Conservation (phyloP, 92 coral and sea anemone species). For the Zoanthus solanderi region DNA sequence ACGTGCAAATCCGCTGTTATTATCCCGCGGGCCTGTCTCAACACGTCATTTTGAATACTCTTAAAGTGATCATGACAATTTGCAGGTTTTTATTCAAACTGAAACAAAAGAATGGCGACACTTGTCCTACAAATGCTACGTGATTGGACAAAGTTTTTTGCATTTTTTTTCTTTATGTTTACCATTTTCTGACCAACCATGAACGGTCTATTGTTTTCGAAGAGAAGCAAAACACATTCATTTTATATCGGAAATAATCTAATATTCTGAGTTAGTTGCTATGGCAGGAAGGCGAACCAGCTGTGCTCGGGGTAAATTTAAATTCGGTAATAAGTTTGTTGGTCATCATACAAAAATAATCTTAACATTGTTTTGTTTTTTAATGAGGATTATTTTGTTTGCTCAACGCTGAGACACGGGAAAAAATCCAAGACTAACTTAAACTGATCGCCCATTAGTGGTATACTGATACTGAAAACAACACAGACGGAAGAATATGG, state of each 20-base stretch:
- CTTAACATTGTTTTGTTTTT: conserved; percentile 2
- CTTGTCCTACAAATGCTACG: conserved; percentile 25
- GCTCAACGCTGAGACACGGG: conserved; percentile 19
- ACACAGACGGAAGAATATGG: background rate
- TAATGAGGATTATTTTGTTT: conserved; percentile 1
- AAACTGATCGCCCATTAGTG: background rate
- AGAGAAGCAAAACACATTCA: conserved; percentile 23
- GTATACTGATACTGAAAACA: conserved; percentile 21
- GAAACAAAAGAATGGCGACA: conserved; percentile 23
- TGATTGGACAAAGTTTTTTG: conserved; percentile 39
- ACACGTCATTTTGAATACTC: conserved; percentile 23
- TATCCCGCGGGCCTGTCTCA: conserved; percentile 46
- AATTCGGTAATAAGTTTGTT: conserved; percentile 20
- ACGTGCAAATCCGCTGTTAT: conserved; percentile 39
- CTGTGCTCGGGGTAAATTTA: conserved; percentile 30
- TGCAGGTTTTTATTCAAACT: conserved; percentile 14
- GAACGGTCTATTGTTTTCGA: conserved; percentile 10
- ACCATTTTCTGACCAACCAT: conserved; percentile 36
- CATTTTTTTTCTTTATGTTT: conserved; percentile 26
- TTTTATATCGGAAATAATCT: conserved; percentile 34
- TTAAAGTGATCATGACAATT: conserved; percentile 13
- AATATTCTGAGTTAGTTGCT: conserved; percentile 10
- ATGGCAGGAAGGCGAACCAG: conserved; percentile 25
- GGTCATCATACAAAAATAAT: conserved; percentile 29
- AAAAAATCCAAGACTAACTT: conserved; percentile 12